Base-by-base conservation (phyloP, 2,888 invertebrate species). In the Crepidodera aurea region DNA sequence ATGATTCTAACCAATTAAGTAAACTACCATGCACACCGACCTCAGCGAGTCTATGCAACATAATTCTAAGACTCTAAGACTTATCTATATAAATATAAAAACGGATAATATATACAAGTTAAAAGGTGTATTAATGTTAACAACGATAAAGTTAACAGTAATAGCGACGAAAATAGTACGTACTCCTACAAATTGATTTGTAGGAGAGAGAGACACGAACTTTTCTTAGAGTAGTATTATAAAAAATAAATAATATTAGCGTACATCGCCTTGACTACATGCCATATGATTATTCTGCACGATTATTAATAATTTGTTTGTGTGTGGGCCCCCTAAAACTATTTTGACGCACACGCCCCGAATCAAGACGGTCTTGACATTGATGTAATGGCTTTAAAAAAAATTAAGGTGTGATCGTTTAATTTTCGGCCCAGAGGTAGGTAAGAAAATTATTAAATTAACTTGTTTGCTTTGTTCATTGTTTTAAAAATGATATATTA, bases 251-350 rank as follows among this genome's bases (percentile, higher is more conserved):
- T n/a, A 25, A n/a, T 39, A 15, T 39, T 39, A n/a, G 8, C 5
- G n/a, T 1, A 22, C 22, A 44, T 22, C 44, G 13, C 22, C 22
- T 12, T 44, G 6, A 44, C 44, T 44, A 44, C 16, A 12, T 46
- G 1, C 13, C 37, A 13, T 7, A 13, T 15, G n/a, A 1, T 25
- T 46, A 12, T 46, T 46, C 27, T n/a, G 19, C 46, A 32, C 58
- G 50, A 34, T 59, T 57, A 53, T 57, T 50, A 42, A 40, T 77
- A 75, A 75, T 76, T 75, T 75, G 74, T 56, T 71, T 74, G 73
- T 73, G 75, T 76, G 77, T 73, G 73, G 73, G 71, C 70, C 56
- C 13, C 34, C 46, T 64, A 66, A 59, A 48, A 51, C 37, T 55
- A 51, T 46, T 22, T 27, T 32, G 51, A 74, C 73, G 74, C 75